A percentile compares a stretch with the other conserved stretches of the same genome.
phyloP scores from a whole-genome alignment of 1,140 invertebrate species.

The Atopsyche davidsoni region DNA sequence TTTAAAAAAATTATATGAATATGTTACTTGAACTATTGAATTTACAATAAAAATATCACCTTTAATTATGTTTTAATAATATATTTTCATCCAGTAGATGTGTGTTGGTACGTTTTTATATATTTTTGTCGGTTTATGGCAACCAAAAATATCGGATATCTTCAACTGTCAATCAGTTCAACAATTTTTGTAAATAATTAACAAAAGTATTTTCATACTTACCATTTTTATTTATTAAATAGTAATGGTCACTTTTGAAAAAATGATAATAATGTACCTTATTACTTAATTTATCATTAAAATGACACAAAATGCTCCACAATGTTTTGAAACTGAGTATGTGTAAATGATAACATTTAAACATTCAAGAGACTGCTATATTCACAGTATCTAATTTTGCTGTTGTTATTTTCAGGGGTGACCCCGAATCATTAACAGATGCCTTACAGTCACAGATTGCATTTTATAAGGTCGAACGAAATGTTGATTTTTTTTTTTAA shows the following conservation, averaged over 20 bases:
- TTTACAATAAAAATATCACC: not conserved
- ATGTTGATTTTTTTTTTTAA: conserved; percentile 1
- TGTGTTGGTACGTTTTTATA: not conserved
- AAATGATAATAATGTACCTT: not conserved
- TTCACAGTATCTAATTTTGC: too few species aligned
- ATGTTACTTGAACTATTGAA: not conserved
- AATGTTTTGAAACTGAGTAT: not conserved
- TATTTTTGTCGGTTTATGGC: not conserved
- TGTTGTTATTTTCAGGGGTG: conserved; percentile 17
- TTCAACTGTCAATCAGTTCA: too few species aligned
- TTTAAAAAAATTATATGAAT: not conserved
- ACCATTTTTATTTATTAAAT: not conserved
- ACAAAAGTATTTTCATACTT: too few species aligned
- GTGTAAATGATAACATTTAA: not conserved
- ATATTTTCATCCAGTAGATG: not conserved
- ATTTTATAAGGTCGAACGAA: conserved; percentile 40
- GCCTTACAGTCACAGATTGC: conserved; percentile 41
- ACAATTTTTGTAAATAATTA: too few species aligned
- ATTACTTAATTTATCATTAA: too few species aligned
- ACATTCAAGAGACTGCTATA: not conserved
- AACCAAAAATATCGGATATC: too few species aligned
- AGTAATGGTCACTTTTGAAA: not conserved
- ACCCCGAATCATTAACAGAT: conserved; percentile 29
- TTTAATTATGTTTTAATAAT: not conserved
- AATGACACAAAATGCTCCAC: not conserved